Evolutionary conservation across 35 echinoderm and acorn worm genomes (phyloP).

Genomic region (Acanthaster planci): DNA sequence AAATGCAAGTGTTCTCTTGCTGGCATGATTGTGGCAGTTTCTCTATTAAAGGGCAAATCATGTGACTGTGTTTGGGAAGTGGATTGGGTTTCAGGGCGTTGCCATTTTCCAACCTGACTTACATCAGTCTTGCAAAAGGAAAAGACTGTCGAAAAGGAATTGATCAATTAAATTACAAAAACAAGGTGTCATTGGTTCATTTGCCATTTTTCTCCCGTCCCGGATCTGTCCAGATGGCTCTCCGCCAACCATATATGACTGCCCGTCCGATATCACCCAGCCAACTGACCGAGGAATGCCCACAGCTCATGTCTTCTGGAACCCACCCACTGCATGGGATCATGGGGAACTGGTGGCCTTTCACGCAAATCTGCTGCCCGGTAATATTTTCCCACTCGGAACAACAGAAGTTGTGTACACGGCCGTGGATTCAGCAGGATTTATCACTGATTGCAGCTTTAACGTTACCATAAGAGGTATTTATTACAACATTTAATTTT

Average conservation of each 20-base stretch:
- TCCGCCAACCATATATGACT: constrained; percentile 14
- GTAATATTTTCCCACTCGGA: neutral
- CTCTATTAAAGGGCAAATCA: too few species aligned
- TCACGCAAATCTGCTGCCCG: neutral
- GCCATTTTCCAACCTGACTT: too few species aligned
- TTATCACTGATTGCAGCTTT: neutral
- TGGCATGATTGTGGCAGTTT: too few species aligned
- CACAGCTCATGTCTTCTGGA: constrained; percentile 1
- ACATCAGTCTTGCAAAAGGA: too few species aligned
- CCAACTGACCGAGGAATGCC: neutral
- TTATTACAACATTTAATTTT: neutral
- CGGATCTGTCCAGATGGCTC: constrained; percentile 1
- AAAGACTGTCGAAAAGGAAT: too few species aligned
- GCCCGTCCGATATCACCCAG: constrained; percentile 19
- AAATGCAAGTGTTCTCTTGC: too few species aligned
- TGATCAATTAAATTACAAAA: too few species aligned
- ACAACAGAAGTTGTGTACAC: neutral
- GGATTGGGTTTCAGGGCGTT: too few species aligned
- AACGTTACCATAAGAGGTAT: constrained; percentile 1
- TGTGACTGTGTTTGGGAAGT: too few species aligned
- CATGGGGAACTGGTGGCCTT: neutral
- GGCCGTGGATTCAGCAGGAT: neutral
- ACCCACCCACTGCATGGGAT: neutral
- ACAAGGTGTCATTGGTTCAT: too few species aligned
- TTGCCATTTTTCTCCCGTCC: too few species aligned